Percentiles rank a stretch among this genome's conserved stretches.
Evolutionary conservation across 2,113 vertebrate genomes (phyloP).

Genomic region (Blennius ocellaris): DNA sequence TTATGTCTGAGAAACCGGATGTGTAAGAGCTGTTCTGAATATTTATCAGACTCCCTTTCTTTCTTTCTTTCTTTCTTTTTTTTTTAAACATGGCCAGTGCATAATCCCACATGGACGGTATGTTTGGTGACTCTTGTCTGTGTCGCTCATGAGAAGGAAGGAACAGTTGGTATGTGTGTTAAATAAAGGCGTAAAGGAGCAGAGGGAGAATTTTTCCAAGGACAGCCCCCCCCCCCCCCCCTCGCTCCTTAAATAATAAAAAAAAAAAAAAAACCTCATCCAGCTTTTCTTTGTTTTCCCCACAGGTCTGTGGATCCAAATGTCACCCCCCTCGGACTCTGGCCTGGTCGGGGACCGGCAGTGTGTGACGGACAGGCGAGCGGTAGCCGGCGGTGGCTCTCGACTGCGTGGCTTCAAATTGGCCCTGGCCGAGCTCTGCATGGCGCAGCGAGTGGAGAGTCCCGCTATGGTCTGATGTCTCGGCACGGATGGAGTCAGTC

Average conservation of each 20-base stretch:
- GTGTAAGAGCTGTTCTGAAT: slow-evolving; percentile 79
- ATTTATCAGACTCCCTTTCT: slow-evolving; percentile 75
- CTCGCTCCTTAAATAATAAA: too few species aligned
- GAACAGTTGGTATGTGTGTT: slow-evolving; percentile 39
- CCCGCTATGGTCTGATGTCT: slow-evolving; percentile 80
- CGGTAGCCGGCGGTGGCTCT: slow-evolving; percentile 67
- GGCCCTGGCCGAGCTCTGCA: slow-evolving; percentile 74
- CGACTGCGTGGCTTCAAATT: slow-evolving; percentile 72
- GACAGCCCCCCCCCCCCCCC: slow-evolving; percentile 43
- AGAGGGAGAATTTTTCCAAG: slow-evolving; percentile 22
- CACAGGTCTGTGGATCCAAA: slow-evolving; percentile 83
- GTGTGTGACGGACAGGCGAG: slow-evolving; percentile 79
- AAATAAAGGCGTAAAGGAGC: slow-evolving; percentile 37
- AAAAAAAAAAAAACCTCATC: slow-evolving; percentile 70
- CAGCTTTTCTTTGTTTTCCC: slow-evolving; percentile 66
- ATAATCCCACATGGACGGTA: slow-evolving; percentile 57
- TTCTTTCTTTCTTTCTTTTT: slow-evolving; percentile 5
- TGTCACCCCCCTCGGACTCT: slow-evolving; percentile 78
- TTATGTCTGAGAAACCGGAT: slow-evolving; percentile 82
- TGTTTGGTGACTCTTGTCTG: slow-evolving; percentile 44
- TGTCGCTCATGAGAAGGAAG: slow-evolving; percentile 22
- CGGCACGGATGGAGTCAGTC: slow-evolving; percentile 85
- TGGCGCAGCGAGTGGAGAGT: slow-evolving; percentile 77
- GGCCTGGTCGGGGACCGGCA: slow-evolving; percentile 75
- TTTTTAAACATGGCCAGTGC: slow-evolving; percentile 40